These are phyloP conservation scores for Aleiodes testaceus DNA, from an alignment of 2,888 invertebrate species.

Conservation along the genomic window DNA sequence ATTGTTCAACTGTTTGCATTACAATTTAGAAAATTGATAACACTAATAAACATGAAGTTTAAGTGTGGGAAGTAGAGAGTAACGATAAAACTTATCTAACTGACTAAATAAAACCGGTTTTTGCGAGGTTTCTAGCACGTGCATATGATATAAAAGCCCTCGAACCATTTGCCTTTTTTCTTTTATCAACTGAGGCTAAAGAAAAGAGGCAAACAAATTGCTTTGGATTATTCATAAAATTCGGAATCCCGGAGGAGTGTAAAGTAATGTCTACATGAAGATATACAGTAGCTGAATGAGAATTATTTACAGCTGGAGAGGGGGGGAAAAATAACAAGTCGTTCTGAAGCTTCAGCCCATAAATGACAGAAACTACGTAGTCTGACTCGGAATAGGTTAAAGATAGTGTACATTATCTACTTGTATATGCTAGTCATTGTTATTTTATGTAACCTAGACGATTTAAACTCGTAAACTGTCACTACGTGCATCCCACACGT, in stretches of 20 bases:
- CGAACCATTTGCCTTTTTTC: neutral
- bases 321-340: neutral
- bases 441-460: constrained; percentile 8
- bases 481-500: constrained; percentile 4
- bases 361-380: neutral
- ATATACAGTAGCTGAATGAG: constrained; percentile 25
- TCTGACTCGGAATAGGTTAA: constrained; percentile 12
- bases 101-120: constrained; percentile 43
- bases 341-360: neutral
- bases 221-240: constrained; percentile 5
- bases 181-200: neutral
- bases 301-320: neutral
- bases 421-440: constrained; percentile 12
- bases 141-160: constrained; percentile 23
- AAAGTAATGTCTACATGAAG: constrained; percentile 3
- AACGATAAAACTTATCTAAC: constrained; percentile 42
- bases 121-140: constrained; percentile 8
- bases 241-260: neutral
- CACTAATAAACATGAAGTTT: neutral
- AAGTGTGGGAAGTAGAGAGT: constrained; percentile 7
- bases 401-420: constrained; percentile 15
- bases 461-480: constrained; percentile 24
- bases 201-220: too few species aligned
- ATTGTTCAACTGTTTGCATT: constrained; percentile 2
- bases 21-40: neutral